These are phyloP conservation scores for Brachyptera risi DNA, from an alignment of 2,888 invertebrate genomes.

Conservation along the genomic window DNA sequence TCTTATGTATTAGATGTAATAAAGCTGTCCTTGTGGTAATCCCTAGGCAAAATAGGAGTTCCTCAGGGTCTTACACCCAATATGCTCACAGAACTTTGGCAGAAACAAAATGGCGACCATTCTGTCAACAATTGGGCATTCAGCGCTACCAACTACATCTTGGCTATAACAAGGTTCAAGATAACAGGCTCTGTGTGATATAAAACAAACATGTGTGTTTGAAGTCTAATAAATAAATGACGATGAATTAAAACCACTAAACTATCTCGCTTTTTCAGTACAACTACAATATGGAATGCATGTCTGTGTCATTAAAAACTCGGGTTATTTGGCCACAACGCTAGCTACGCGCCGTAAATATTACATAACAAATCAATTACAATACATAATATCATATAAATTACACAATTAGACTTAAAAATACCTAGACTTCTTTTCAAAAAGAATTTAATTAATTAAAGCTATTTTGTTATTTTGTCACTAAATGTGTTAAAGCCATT, in stretches of 20 bases:
- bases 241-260: not conserved
- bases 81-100: constrained; percentile 33
- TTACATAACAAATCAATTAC: no score
- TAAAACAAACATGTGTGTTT: no score
- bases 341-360: constrained; percentile 20
- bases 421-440: constrained; percentile 28
- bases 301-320: constrained; percentile 44
- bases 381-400: no score
- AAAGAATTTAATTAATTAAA: constrained; percentile 38
- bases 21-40: no score
- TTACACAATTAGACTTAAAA: no score
- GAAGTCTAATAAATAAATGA: not conserved
- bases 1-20: no score
- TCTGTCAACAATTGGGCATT: no score
- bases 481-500: constrained; percentile 32
- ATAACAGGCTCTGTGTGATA: constrained; percentile 48
- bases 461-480: constrained; percentile 36
- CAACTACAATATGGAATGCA: constrained; percentile 48
- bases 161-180: no score
- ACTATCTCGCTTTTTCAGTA: no score
- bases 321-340: constrained; percentile 50
- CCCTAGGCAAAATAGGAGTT: no score
- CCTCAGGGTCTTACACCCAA: constrained; percentile 16
- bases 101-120: constrained; percentile 41
- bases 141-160: no score